Conservation (phyloP, 92 coral and sea anemone genomes). For the Desmophyllum pertusum region DNA sequence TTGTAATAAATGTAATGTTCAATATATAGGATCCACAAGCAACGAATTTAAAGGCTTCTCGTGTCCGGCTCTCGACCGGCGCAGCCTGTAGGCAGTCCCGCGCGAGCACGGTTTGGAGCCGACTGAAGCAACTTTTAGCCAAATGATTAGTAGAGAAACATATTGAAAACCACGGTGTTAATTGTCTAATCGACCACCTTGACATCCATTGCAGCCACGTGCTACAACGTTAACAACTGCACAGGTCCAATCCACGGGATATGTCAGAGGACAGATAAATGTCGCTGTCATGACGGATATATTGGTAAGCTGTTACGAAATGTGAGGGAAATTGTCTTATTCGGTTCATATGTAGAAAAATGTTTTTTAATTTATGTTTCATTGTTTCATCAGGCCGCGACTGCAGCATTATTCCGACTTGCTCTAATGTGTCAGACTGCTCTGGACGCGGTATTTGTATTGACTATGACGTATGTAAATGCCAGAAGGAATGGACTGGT, state of each 20-base stretch:
- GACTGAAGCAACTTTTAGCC: too few relatives aligned
- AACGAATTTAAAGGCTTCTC: too few relatives aligned
- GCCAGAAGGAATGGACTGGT: slow-evolving; percentile 75
- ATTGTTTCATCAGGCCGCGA: slow-evolving; percentile 45
- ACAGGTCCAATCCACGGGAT: slow-evolving; percentile 68
- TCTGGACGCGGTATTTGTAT: slow-evolving; percentile 73
- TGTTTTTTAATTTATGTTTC: too few relatives aligned
- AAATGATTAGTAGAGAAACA: too few relatives aligned
- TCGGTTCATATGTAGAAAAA: too few relatives aligned
- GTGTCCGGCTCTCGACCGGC: too few relatives aligned
- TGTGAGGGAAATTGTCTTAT: not conserved
- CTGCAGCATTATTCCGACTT: slow-evolving; percentile 74
- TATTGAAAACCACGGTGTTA: not conserved
- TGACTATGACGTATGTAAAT: slow-evolving; percentile 73
- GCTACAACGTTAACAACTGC: slow-evolving; percentile 69
- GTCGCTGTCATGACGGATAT: slow-evolving; percentile 73
- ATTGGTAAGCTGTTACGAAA: slow-evolving; percentile 56
- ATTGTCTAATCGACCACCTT: not conserved
- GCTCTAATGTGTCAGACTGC: slow-evolving; percentile 64
- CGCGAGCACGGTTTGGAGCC: too few relatives aligned
- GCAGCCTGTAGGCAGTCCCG: too few relatives aligned
- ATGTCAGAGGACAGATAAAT: slow-evolving; percentile 62
- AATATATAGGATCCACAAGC: too few relatives aligned
- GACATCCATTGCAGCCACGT: slow-evolving; percentile 51
- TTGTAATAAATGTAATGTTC: too few relatives aligned